Evolutionary conservation across 2,113 vertebrate species (phyloP).

Genomic region (Lophochroa leadbeateri): DNA sequence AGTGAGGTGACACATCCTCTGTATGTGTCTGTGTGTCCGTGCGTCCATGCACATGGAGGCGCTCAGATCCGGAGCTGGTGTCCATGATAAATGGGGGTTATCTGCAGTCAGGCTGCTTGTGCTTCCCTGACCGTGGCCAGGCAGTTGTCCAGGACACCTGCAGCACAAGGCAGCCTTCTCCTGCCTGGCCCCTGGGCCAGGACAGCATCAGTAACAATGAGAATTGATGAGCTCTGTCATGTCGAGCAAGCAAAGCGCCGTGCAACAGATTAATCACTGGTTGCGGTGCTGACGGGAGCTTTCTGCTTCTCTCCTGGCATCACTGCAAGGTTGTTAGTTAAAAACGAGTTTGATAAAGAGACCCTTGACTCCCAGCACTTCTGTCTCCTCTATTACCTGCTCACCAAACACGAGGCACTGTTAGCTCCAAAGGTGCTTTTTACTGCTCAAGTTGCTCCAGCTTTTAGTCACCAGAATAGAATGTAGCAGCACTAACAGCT

Average conservation of each 20-base stretch:
- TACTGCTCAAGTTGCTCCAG: neutral
- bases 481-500: neutral
- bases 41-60: neutral
- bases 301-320: constrained; percentile 27
- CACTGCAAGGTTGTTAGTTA: neutral
- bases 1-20: neutral
- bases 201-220: constrained; percentile 12
- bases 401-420: neutral
- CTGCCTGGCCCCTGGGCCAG: neutral
- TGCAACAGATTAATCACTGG: constrained; percentile 52
- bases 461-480: neutral
- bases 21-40: neutral
- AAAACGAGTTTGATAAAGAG: constrained; percentile 18
- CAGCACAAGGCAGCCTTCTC: neutral
- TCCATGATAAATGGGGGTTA: neutral
- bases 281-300: constrained; percentile 39
- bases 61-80: rapidly evolving
- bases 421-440: neutral
- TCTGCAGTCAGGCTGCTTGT: neutral
- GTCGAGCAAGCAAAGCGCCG: neutral
- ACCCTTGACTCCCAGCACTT: neutral
- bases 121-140: neutral
- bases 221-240: constrained; percentile 59
- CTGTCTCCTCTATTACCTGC: neutral
- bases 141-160: neutral